Evolutionary conservation across 2,797 vertebrate genomes (phyloP), one percentile per base, ranked within the genome.

Genomic region (Pterois miles): DNA sequence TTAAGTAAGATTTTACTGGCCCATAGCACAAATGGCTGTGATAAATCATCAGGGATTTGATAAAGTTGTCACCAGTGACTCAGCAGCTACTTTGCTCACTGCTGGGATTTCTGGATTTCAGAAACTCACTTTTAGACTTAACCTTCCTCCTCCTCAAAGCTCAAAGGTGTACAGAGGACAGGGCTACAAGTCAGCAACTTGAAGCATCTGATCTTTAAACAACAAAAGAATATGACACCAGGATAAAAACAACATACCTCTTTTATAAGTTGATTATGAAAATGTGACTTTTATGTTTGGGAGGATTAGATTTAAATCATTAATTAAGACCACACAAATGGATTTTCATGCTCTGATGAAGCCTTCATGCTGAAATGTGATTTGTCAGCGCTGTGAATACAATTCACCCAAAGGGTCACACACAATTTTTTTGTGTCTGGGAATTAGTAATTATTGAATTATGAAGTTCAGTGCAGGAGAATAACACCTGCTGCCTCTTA

Each of bases 41-140:
- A 81, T 84, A 82, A 86, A 91, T 88, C 83, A 84, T n/a, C 3
- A 65, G 33, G 33, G 75, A 71, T 82, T 88, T 93, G 85, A 84
- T 74, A 82, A 86, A 68, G 79, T 78, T 78, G 33, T 70, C 68
- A 60, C n/a, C 67, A 68, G 43, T 67, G 70, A 81, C 74, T 84
- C 81, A 60, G 56, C 81, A 77, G 65, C 66, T 68, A 57, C n/a
- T 69, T 46, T 33, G 4, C 33, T 27, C 8, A 18, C 67, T 80
- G 57, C 40, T 66, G 25, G 62, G 23, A 69, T 67, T 75, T 71
- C 14, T 82, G 43, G 69, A 74, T 87, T 74, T 71, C 25, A 78
- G 29, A 68, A 78, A 59, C 33, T 66, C 22, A 9, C 67, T 69
- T 67, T 43, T 27, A 36, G 14, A 59, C 33, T 65, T 38, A 10